Evolutionary conservation across 2,113 vertebrate species (phyloP).

Genomic region (Zeus faber): DNA sequence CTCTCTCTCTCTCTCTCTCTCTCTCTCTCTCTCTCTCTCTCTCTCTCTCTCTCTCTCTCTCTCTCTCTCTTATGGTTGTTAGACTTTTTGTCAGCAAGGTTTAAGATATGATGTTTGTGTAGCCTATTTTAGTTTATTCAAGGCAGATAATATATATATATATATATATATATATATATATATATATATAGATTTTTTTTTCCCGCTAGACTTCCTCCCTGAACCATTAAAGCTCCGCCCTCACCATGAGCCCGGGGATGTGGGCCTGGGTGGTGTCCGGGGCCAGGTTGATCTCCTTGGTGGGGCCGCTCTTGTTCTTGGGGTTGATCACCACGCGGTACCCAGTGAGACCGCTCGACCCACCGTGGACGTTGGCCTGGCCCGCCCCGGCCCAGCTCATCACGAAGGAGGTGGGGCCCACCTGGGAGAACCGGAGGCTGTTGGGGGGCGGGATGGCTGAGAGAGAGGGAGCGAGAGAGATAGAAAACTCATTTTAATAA

Average conservation of each 20-base stretch:
- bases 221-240: too few relatives aligned
- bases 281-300: conserved; percentile 88
- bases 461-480: not conserved
- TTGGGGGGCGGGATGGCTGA: conserved; percentile 90
- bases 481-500: not conserved
- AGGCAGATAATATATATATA: too few relatives aligned
- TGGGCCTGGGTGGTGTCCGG: conserved; percentile 85
- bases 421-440: conserved; percentile 84
- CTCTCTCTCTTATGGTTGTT: too few relatives aligned
- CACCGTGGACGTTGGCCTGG: conserved; percentile 59
- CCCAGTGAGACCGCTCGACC: conserved; percentile 80
- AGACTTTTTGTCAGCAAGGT: too few relatives aligned
- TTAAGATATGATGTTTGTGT: too few relatives aligned
- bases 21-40: too few relatives aligned
- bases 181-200: too few relatives aligned
- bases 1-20: too few relatives aligned
- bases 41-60: too few relatives aligned
- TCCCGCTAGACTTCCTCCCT: too few relatives aligned
- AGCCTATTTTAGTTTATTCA: too few relatives aligned
- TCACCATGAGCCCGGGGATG: conserved; percentile 91
- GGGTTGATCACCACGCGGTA: conserved; percentile 91
- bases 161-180: too few relatives aligned
- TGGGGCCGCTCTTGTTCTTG: conserved; percentile 89
- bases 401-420: conserved; percentile 83
- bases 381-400: conserved; percentile 81